Percentiles rank a stretch among this genome's conserved stretches.
phyloP scores from a whole-genome alignment of 2,113 vertebrate species.

The Verasper variegatus region DNA sequence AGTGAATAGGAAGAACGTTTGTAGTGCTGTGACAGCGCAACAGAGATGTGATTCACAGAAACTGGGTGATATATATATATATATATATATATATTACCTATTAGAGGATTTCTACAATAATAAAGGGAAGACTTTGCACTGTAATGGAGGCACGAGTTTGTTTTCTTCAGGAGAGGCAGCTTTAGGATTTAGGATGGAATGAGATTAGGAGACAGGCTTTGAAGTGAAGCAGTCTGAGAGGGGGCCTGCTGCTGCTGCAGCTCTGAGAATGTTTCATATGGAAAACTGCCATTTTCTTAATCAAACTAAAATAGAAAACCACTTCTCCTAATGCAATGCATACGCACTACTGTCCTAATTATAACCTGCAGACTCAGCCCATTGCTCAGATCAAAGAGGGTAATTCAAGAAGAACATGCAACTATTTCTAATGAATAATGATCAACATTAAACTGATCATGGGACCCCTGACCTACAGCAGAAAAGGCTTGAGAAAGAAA shows the following conservation, averaged over 20 bases:
- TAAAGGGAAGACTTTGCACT: background rate
- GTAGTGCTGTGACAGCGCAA: background rate
- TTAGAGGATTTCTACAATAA: background rate
- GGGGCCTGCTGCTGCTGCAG: constrained; percentile 10
- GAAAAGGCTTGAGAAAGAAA: background rate
- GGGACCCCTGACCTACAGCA: too few relatives aligned
- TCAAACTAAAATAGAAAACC: constrained; percentile 37
- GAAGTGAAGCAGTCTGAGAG: constrained; percentile 50
- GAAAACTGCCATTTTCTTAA: constrained; percentile 40
- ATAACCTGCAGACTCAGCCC: constrained; percentile 31
- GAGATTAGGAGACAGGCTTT: constrained; percentile 62
- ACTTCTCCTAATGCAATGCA: constrained; percentile 37
- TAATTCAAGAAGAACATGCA: background rate
- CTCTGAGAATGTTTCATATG: constrained; percentile 25
- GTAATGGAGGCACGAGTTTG: background rate
- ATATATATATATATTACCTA: background rate
- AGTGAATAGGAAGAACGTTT: constrained; percentile 42
- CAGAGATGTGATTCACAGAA: constrained; percentile 28
- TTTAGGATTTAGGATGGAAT: constrained; percentile 47
- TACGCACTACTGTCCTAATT: constrained; percentile 23
- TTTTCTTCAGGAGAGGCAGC: background rate
- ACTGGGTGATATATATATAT: too few relatives aligned
- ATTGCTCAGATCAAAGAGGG: constrained; percentile 20
- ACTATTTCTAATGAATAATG: constrained; percentile 7
- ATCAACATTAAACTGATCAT: constrained; percentile 28